phyloP scores from a whole-genome alignment of 2,888 invertebrate genomes.

The Chaetoderma sp. region DNA sequence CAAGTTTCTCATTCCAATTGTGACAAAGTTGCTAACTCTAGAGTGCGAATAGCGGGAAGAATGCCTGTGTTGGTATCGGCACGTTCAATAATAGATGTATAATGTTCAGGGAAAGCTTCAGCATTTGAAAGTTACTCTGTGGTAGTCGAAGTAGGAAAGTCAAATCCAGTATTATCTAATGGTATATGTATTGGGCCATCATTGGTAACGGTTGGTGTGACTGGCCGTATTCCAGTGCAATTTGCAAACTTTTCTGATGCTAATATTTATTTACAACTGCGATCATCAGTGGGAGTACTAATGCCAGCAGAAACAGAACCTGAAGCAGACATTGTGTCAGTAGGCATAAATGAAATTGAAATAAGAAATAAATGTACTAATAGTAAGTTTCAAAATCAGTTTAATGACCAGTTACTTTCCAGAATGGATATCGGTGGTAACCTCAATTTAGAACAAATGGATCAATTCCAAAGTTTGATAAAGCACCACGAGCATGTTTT shows the following conservation, averaged over 20 bases:
- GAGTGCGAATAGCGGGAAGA: too few relatives aligned
- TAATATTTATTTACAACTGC: not conserved
- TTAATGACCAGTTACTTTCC: not conserved
- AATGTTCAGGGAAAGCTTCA: too few relatives aligned
- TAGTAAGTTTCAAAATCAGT: not conserved
- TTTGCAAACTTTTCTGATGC: conserved; percentile 6
- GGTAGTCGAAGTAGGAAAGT: too few relatives aligned
- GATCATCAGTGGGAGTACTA: not conserved
- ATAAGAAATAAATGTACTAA: not conserved
- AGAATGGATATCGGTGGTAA: not conserved
- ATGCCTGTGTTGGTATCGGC: too few relatives aligned
- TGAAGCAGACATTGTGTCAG: not conserved
- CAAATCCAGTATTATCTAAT: too few relatives aligned
- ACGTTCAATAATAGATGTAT: too few relatives aligned
- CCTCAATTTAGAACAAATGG: not conserved
- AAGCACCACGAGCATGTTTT: not conserved
- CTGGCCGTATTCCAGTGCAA: not conserved
- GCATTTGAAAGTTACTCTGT: too few relatives aligned
- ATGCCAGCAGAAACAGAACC: not conserved
- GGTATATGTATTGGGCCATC: not conserved
- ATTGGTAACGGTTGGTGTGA: not conserved
- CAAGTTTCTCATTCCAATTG: too few relatives aligned
- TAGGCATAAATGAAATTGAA: not conserved
- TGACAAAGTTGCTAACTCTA: too few relatives aligned
- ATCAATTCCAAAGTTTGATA: not conserved